Base-by-base conservation (phyloP, 2,888 invertebrate species). In the Brachypterus glaber region DNA sequence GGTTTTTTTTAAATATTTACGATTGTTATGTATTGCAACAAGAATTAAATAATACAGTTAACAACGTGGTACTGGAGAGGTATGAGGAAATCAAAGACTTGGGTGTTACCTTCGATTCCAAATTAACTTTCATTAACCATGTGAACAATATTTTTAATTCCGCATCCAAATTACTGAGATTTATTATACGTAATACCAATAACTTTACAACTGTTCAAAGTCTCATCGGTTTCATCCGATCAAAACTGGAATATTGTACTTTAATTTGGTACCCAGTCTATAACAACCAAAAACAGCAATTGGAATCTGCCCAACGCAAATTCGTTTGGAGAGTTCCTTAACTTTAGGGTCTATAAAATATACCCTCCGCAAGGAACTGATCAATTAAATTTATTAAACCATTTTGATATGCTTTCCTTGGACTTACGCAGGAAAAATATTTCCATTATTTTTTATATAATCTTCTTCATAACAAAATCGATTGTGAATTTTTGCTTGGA, bases 31-130 rank as follows among this genome's bases (percentile, higher is more conserved):
- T n/a, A n/a, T n/a, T n/a, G n/a, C n/a, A n/a, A n/a, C n/a, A n/a
- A n/a, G n/a, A n/a, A n/a, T n/a, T n/a, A n/a, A n/a, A n/a, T n/a
- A n/a, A n/a, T n/a, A n/a, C n/a, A n/a, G n/a, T n/a, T n/a, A n/a
- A 14, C 17, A 30, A 31, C 17, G 17, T 14, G 12, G 12, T 25
- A 17, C 31, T 40, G 12, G 15, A 25, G 18, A 13, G 36, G n/a
- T 24, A 17, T 18, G 35, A 40, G 17, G 33, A 37, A 25, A 30
- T 32, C 30, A 37, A 27, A 15, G 37, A 39, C 27, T 33, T 43
- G 11, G 42, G 45, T 17, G 33, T 45, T 11, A 30, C 32, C n/a
- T 46, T 44, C 32, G 39, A 41, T 30, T 36, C 27, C n/a, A 33
- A 33, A 12, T 27, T 46, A 14, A 29, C 39, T 12, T 46, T 46